Percentiles rank a stretch among this genome's conserved stretches.
These are phyloP conservation scores for Eriosoma lanigerum DNA, from an alignment of 1,140 invertebrate species.

Conservation along the genomic window DNA sequence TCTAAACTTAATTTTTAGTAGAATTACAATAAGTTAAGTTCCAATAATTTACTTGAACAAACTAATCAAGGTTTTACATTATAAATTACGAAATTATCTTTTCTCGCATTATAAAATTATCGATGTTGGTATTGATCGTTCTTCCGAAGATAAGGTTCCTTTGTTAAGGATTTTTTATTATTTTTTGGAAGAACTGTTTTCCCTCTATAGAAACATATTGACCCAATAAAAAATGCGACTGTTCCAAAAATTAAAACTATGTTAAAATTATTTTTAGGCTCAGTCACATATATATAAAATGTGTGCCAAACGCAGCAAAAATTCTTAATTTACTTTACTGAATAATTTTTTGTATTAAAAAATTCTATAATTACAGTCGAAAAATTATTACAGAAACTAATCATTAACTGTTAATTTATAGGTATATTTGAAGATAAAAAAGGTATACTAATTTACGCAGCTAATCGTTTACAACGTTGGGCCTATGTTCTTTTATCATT, in stretches of 20 bases:
- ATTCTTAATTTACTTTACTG: slow-evolving; percentile 55
- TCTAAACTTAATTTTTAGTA: too few species aligned
- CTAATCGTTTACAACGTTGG: slow-evolving; percentile 32
- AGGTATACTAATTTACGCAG: slow-evolving; percentile 7
- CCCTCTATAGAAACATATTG: slow-evolving; percentile 57
- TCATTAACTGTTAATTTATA: slow-evolving; percentile 59
- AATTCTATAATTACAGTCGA: slow-evolving; percentile 59
- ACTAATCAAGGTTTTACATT: too few species aligned
- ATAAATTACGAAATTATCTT: too few species aligned
- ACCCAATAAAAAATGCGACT: slow-evolving; percentile 57
- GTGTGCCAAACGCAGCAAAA: slow-evolving; percentile 55
- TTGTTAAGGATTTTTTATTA: too few species aligned
- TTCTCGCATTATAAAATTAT: too few species aligned
- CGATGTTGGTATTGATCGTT: too few species aligned
- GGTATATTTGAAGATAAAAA: slow-evolving; percentile 38
- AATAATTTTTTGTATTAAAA: slow-evolving; percentile 60
- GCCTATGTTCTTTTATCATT: slow-evolving; percentile 44
- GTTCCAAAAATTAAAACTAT: slow-evolving; percentile 57
- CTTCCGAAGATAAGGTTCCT: too few species aligned
- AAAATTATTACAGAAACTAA: slow-evolving; percentile 62
- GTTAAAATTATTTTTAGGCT: slow-evolving; percentile 57
- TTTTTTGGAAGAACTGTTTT: too few species aligned
- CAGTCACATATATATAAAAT: slow-evolving; percentile 58
- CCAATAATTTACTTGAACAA: too few species aligned
- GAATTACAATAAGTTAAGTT: too few species aligned